Evolutionary conservation across 2,888 invertebrate genomes (phyloP), one percentile per base, ranked within the genome.

Genomic region (Microplitis deprimator): DNA sequence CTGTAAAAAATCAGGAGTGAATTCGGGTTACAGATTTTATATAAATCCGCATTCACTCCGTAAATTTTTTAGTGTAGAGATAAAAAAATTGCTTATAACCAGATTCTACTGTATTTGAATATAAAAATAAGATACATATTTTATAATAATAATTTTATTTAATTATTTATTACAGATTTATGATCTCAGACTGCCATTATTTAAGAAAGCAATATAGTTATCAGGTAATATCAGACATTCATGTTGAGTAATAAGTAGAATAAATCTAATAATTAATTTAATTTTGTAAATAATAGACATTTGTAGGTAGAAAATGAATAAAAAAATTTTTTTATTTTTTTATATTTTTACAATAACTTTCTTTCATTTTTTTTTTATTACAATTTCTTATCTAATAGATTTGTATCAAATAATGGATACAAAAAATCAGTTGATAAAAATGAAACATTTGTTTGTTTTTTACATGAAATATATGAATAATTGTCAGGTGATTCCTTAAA

Each of bases 171-270:
- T 91, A 62, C 91, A 94, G 94, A 85, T 95, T 94, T 88, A 92
- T 94, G 65, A 93, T 93, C 77, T 92, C 93, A 81, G 94, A 95
- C 84, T 92, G 94, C 81, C 91, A 91, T 70, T 92, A 92, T 84
- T 87, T 93, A 71, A 86, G 88, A 79, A 89, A 86, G 77, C 81
- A 81, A 79, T 80, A 81, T 62, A 83, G 79, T 74, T 84, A 75
- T 40, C 76, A 84, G 81, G 80, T 77, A 67, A 78, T 81, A 76
- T 71, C 78, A 67, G 79, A 81, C 69, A 59, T 78, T 59, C 77
- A 77, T 16, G 62, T 60, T 40, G 70, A 71, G 17, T 79, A 68
- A 50, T 73, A 65, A 67, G n/a, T 40, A 62, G 50, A 50, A 13
- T 50, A 50, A 50, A 50, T 50, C 13, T 13, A 50, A 50, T 39